A percentile compares a stretch with the other conserved stretches of the same genome.
Evolutionary conservation across 2,888 invertebrate species (phyloP).

Genomic region (Leptopilina syphax): DNA sequence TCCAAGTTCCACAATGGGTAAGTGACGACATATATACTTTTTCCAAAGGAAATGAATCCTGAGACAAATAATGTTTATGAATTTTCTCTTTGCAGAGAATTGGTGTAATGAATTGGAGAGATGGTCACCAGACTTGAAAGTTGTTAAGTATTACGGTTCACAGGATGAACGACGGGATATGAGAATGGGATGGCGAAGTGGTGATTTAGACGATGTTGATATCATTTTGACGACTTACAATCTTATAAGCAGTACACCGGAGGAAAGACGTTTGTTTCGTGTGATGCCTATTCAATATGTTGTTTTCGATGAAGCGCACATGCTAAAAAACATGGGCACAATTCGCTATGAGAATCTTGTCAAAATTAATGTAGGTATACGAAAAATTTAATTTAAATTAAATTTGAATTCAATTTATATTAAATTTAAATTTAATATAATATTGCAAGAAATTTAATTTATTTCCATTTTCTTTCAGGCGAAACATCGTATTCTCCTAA

Average conservation of each 20-base stretch:
- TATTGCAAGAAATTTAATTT: slow-evolving; percentile 6
- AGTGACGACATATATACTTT: slow-evolving; percentile 49
- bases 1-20: slow-evolving; percentile 96
- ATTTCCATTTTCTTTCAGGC: slow-evolving; percentile 79
- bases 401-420: no score
- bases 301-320: slow-evolving; percentile 97
- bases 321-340: slow-evolving; percentile 98
- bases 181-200: slow-evolving; percentile 86
- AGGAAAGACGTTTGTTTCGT: slow-evolving; percentile 93
- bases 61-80: background rate
- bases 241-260: slow-evolving; percentile 90
- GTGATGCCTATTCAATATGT: slow-evolving; percentile 94
- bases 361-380: slow-evolving; percentile 84
- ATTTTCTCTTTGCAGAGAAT: slow-evolving; percentile 81
- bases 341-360: slow-evolving; percentile 92
- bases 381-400: no score
- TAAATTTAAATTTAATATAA: no score
- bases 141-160: slow-evolving; percentile 93
- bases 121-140: slow-evolving; percentile 88
- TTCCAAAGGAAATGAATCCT: background rate
- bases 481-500: slow-evolving; percentile 90
- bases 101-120: slow-evolving; percentile 88
- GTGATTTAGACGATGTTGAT: slow-evolving; percentile 86
- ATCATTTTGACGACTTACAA: slow-evolving; percentile 93
- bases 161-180: slow-evolving; percentile 90